These are phyloP conservation scores for Oxyteleia sp. DNA, from an alignment of 2,888 invertebrate species.

Conservation along the genomic window DNA sequence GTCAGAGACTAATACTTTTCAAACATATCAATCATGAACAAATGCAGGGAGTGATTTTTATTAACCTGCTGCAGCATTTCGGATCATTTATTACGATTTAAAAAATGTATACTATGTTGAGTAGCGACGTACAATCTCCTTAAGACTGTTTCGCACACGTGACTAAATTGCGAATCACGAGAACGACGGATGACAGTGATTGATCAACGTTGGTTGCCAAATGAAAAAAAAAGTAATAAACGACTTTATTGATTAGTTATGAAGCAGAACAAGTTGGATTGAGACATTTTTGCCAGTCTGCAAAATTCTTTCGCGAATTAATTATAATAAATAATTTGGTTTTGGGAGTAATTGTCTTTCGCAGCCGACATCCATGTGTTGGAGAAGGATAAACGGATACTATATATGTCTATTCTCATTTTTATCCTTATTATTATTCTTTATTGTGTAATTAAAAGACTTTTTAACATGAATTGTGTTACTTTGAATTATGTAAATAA, in stretches of 20 bases:
- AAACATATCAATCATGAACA: conserved; percentile 36
- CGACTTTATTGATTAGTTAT: conserved; percentile 62
- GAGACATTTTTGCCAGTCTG: too few species aligned
- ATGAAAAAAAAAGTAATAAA: conserved; percentile 48
- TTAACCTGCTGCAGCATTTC: conserved; percentile 21
- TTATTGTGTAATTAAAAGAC: too few species aligned
- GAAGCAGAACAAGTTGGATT: conserved; percentile 27
- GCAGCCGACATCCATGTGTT: too few species aligned
- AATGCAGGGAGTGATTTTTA: conserved; percentile 45
- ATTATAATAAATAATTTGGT: too few species aligned
- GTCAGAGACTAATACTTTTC: not conserved
- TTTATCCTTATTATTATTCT: too few species aligned
- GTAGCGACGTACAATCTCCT: conserved; percentile 56
- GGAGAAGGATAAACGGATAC: too few species aligned
- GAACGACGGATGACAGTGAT: conserved; percentile 61
- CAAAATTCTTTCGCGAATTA: not conserved
- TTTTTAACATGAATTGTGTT: too few species aligned
- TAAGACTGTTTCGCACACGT: conserved; percentile 69
- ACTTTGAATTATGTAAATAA: too few species aligned
- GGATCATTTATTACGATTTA: conserved; percentile 56
- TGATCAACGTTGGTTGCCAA: too few species aligned
- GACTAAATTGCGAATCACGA: conserved; percentile 67
- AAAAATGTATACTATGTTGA: conserved; percentile 53
- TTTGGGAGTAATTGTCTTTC: conserved; percentile 13
- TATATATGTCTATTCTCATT: too few species aligned